These are phyloP conservation scores for Spodoptera littoralis DNA, from an alignment of 2,888 invertebrate genomes.

Conservation along the genomic window DNA sequence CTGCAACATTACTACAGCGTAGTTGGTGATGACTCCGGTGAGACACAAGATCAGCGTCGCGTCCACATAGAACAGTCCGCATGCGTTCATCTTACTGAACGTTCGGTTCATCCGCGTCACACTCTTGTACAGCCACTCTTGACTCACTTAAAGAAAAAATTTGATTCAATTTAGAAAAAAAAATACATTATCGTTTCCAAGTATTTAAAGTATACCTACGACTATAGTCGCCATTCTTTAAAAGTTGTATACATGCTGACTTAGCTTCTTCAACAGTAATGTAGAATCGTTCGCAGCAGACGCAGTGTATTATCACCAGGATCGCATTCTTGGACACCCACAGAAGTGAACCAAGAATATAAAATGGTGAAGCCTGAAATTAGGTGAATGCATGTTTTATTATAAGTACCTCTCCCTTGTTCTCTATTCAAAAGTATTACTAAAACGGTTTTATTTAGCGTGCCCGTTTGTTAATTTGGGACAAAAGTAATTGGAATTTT, in stretches of 20 bases:
- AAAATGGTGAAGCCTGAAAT: conserved; percentile 5
- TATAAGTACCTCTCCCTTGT: no score
- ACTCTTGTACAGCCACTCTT: conserved; percentile 3
- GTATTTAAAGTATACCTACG: no score
- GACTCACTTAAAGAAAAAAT: no score
- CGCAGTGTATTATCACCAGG: conserved; percentile 5
- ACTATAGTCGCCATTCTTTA: neutral
- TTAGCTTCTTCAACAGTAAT: conserved; percentile 8
- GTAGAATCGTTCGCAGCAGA: conserved; percentile 19
- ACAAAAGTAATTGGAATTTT: no score
- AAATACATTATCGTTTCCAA: no score
- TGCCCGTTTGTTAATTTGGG: no score
- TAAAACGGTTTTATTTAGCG: no score
- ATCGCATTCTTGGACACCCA: conserved; percentile 13
- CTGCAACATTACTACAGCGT: conserved; percentile 4
- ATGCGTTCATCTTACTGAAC: conserved; percentile 6
- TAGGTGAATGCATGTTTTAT: neutral
- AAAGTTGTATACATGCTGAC: conserved; percentile 4
- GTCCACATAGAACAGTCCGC: no score
- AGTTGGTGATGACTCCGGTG: neutral
- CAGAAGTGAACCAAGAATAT: conserved; percentile 5
- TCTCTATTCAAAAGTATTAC: no score
- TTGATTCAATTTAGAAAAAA: no score
- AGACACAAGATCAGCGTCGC: no score
- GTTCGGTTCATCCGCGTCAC: conserved; percentile 9